Base-by-base conservation (phyloP, 2,113 vertebrate genomes). In the Balaenoptera acutorostrata region DNA sequence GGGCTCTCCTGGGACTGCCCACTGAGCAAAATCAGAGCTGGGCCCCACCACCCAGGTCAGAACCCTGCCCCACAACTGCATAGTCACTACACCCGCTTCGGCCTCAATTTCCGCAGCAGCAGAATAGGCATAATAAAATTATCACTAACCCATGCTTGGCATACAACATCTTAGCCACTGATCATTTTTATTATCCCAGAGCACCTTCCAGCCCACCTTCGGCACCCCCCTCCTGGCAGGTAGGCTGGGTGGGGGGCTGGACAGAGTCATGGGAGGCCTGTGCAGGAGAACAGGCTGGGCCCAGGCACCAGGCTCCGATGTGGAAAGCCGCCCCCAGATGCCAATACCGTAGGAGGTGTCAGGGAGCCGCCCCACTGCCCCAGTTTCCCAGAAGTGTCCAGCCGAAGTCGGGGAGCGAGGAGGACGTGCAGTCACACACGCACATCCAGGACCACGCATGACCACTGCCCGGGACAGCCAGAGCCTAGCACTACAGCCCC, bases 401-500 rank as follows among this genome's bases (percentile, higher is more conserved):
- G 41, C 49, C 10, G 2, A 41, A 18, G 59, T 49, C 29, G 25
- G 44, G 55, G 39, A 7, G 17, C 7, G 36, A 36, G 52, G 55
- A 20, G 57, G 39, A 39, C 1, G 12, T 17, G 33, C 11, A n/a
- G 69, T 25, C 18, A 14, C 20, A 52, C 33, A 4, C 7, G 59
- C 9, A 49, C 39, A 61, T 4, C 41, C 69, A 23, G 12, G 57
- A 33, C 33, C 27, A 39, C 0, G 0, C 1, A 3, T 8, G 39
- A 14, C n/a, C 36, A 31, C 23, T 13, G n/a, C 91, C 25, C 18
- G 2, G 11, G 66, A 55, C 46, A 86, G 11, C 25, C 75, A 80
- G 46, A 68, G 39, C 29, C 63, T 36, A 36, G 61, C 18, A 4
- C n/a, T 31, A 49, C 12, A 82, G 63, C n/a, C 82, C 18, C 2